Evolutionary conservation across 2,113 vertebrate species (phyloP).

Genomic region (Nesogale talazaci): DNA sequence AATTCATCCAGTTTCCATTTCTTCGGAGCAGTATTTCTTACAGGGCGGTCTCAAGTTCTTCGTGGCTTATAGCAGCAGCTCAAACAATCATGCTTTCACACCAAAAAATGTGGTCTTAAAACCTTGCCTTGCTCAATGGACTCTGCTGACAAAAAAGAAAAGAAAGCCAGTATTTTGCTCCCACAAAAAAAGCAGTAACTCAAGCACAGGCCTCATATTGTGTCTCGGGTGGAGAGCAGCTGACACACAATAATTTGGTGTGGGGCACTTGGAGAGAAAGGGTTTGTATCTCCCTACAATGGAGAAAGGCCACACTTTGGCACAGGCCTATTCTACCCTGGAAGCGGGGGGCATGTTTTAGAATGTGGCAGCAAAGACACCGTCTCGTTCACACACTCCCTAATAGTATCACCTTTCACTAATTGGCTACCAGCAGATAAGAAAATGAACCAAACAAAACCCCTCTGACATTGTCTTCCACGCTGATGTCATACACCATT

Average conservation of each 20-base stretch:
- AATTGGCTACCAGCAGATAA: slow-evolving; percentile 66
- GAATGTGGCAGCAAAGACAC: slow-evolving; percentile 66
- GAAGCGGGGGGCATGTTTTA: slow-evolving; percentile 65
- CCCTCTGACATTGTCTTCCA: slow-evolving; percentile 57
- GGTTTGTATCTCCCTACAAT: slow-evolving; percentile 48
- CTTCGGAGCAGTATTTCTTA: slow-evolving; percentile 58
- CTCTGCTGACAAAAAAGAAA: slow-evolving; percentile 19
- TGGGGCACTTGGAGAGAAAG: slow-evolving; percentile 53
- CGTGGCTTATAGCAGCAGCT: not conserved
- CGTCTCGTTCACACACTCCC: slow-evolving; percentile 75
- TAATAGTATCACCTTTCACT: slow-evolving; percentile 75
- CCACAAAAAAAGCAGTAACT: slow-evolving; percentile 66
- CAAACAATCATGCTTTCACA: slow-evolving; percentile 67
- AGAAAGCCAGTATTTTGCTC: slow-evolving; percentile 64
- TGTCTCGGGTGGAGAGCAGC: slow-evolving; percentile 58
- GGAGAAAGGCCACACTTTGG: slow-evolving; percentile 66
- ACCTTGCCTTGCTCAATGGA: slow-evolving; percentile 40
- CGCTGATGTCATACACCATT: slow-evolving; percentile 65
- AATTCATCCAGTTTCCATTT: slow-evolving; percentile 36
- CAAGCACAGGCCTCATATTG: slow-evolving; percentile 62
- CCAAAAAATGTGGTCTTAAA: slow-evolving; percentile 46
- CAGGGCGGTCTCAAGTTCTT: slow-evolving; percentile 48
- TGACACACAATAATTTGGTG: slow-evolving; percentile 60
- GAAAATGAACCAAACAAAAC: slow-evolving; percentile 72
- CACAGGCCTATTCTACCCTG: slow-evolving; percentile 29